Evolutionary conservation across 2,888 invertebrate species (phyloP).

Genomic region (Drosophila hamatofila): DNA sequence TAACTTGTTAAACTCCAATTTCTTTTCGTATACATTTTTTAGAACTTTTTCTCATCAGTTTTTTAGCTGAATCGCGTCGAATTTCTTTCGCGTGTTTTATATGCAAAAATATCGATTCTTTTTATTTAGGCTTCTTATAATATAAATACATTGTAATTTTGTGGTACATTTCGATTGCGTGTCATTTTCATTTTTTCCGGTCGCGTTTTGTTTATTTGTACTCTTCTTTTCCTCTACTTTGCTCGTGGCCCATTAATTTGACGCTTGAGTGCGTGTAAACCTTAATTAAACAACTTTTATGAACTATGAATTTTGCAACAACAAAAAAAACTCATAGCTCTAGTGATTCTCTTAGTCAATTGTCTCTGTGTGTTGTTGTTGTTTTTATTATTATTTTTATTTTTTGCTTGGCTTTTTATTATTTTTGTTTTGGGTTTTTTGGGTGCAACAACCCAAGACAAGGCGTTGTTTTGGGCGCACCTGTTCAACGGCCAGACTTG

Average conservation of each 20-base stretch:
- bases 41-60: background rate
- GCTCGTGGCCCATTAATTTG: slow-evolving; percentile 47
- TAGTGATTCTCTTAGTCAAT: slow-evolving; percentile 30
- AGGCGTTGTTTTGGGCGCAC: slow-evolving; percentile 38
- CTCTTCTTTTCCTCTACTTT: background rate
- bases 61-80: too few relatives aligned
- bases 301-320: slow-evolving; percentile 42
- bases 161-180: slow-evolving; percentile 37
- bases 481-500: slow-evolving; percentile 43
- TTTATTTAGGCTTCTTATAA: background rate
- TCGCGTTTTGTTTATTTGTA: slow-evolving; percentile 15
- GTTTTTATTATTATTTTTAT: slow-evolving; percentile 1
- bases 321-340: slow-evolving; percentile 28
- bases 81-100: too few relatives aligned
- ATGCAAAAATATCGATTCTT: background rate
- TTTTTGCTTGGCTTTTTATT: slow-evolving; percentile 17
- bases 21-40: background rate
- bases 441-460: slow-evolving; percentile 57
- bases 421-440: slow-evolving; percentile 31
- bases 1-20: too few relatives aligned
- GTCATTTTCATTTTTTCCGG: slow-evolving; percentile 41
- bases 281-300: slow-evolving; percentile 64
- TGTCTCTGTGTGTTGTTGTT: slow-evolving; percentile 24
- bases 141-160: slow-evolving; percentile 9
- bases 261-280: slow-evolving; percentile 62